Percentiles rank a stretch among this genome's conserved stretches.
Evolutionary conservation across 2,113 vertebrate genomes (phyloP).

Genomic region (Microtus richardsoni): DNA sequence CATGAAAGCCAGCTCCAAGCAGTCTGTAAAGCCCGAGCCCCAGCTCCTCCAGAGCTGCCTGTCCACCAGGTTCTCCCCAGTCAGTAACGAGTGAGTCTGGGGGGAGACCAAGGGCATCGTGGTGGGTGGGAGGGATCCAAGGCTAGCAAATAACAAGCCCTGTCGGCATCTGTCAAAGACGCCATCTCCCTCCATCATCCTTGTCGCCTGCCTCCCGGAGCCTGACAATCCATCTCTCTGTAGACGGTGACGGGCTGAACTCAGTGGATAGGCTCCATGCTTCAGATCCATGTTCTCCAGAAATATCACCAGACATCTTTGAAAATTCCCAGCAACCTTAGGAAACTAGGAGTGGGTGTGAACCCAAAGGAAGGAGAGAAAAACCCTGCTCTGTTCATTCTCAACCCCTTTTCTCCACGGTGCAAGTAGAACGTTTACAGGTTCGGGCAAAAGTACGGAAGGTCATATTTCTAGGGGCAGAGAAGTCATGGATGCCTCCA

Average conservation of each 20-base stretch:
- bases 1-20: not conserved
- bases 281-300: slow-evolving; percentile 40
- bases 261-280: slow-evolving; percentile 22
- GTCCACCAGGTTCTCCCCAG: slow-evolving; percentile 33
- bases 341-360: not conserved
- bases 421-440: slow-evolving; percentile 14
- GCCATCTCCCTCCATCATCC: slow-evolving; percentile 81
- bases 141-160: slow-evolving; percentile 77
- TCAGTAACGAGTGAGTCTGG: slow-evolving; percentile 61
- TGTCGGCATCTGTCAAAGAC: slow-evolving; percentile 81
- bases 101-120: slow-evolving; percentile 75
- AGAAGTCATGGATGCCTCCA: not conserved
- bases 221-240: slow-evolving; percentile 78
- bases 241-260: slow-evolving; percentile 52
- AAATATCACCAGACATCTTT: slow-evolving; percentile 25
- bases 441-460: not conserved
- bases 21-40: not conserved
- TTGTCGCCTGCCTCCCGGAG: slow-evolving; percentile 72
- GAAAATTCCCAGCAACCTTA: not conserved
- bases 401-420: not conserved
- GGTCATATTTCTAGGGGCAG: not conserved
- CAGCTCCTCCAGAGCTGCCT: not conserved
- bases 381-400: not conserved
- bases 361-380: slow-evolving; percentile 31
- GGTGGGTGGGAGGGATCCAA: slow-evolving; percentile 74